Evolutionary conservation across 2,888 invertebrate genomes (phyloP), one percentile per base, ranked within the genome.

Genomic region (Dryocosmus kuriphilus): DNA sequence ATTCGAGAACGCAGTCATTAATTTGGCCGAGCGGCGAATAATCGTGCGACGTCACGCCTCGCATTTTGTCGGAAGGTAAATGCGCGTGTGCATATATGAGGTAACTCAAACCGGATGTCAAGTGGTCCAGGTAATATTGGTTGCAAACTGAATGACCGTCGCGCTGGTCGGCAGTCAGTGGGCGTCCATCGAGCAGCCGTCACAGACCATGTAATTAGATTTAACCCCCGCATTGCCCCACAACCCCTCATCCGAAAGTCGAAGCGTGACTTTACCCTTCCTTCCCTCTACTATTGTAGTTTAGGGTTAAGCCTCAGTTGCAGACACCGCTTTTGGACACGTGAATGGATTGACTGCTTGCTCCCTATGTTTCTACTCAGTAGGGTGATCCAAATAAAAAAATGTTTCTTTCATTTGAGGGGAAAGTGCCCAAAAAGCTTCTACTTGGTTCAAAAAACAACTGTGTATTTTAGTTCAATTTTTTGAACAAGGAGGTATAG

Each of bases 151-250:
- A 87, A 86, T 84, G 86, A 86, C 84, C 86, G 81, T 80, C 83
- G 79, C 77, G 79, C 78, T 77, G 81, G 81, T 75, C 82, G 82
- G 76, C 79, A 81, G 80, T 77, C 78, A 76, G 77, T 77, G 83
- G 79, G 76, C 81, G 84, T 77, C 87, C 86, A 87, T 89, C 89
- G 87, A 88, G 87, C 87, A 87, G 84, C 88, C 89, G 90, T 89
- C 90, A 88, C 89, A 86, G 89, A 87, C 88, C 88, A 88, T 89
- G 90, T 89, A 90, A 90, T 90, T 90, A 90, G 89, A 90, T 90
- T 89, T 89, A 86, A 87, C 86, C 84, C 88, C 86, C 83, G 81
- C 84, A 75, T 80, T 76, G 75, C 77, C 81, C 83, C 80, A 79
- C 77, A 79, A 78, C 75, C 85, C 83, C 78, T 75, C 79, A 62